These are phyloP conservation scores for Leptinotarsa texana DNA, from an alignment of 1,140 invertebrate genomes.

Conservation along the genomic window DNA sequence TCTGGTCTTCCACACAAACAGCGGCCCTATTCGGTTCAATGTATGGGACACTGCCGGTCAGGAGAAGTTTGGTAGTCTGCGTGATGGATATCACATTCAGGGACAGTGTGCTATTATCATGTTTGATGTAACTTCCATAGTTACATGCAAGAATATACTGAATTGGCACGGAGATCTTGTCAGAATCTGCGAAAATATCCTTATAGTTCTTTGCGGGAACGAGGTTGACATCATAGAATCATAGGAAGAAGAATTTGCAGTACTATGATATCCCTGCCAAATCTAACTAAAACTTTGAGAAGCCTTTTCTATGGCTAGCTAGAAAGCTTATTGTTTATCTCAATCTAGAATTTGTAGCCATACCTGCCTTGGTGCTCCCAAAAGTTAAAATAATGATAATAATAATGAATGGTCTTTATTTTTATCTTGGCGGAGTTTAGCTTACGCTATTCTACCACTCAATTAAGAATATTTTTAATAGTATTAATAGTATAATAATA, in stretches of 20 bases:
- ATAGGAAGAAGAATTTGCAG: conserved; percentile 98
- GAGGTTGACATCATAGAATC: conserved; percentile 98
- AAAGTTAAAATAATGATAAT: conserved; percentile 88
- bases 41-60: conserved; percentile 99
- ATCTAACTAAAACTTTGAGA: conserved; percentile 99
- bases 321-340: conserved; percentile 98
- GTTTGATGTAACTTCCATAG: conserved; percentile 99
- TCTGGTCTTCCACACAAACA: conserved; percentile 95
- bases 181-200: conserved; percentile 98
- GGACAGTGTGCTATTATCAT: conserved; percentile 99
- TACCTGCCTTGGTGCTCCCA: conserved; percentile 96
- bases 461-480: no score
- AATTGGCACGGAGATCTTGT: conserved; percentile 99
- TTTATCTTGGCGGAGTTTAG: no score
- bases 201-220: conserved; percentile 96
- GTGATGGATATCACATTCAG: conserved; percentile 99
- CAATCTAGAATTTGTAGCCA: conserved; percentile 98
- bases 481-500: no score
- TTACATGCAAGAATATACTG: conserved; percentile 99
- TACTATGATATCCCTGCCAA: conserved; percentile 99
- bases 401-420: no score
- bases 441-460: no score
- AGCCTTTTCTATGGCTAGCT: conserved; percentile 98
- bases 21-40: conserved; percentile 97
- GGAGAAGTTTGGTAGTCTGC: conserved; percentile 98